Base-by-base conservation (phyloP, 2,888 invertebrate species). In the Coenonympha arcania region DNA sequence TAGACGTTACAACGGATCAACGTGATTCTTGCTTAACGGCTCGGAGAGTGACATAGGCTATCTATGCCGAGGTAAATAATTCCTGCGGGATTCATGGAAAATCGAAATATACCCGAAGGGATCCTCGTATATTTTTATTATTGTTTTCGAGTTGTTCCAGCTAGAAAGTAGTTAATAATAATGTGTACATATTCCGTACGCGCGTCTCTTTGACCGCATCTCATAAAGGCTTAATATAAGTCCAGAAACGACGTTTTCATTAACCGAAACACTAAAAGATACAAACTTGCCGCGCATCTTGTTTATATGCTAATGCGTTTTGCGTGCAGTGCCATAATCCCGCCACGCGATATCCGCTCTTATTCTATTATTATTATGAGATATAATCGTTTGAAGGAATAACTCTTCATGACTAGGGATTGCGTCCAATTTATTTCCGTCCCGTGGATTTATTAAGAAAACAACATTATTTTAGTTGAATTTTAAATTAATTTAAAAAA, bases 221-320 rank as follows among this genome's bases (percentile, higher is more conserved):
- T 34, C 22, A 16, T 34, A 43, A 34, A 37, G 33, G 39, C 34
- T 30, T 50, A 54, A 54, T 47, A 39, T 47, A 39, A 44, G 50
- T 63, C 65, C 56, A 49, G 62, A 59, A 67, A 67, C 67, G 64
- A 20, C 33, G 33, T 63, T 69, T 74, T 73, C 70, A 75, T 72
- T 73, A 75, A 64, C 60, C 60, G 58, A 59, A 48, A 58, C 57
- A 64, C 63, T 60, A 56, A 58, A 65, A 64, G 64, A 65, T 68
- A 62, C 62, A 62, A 65, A 68, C 62, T 70, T 68, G 61, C 56
- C 63, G 61, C 61, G 48, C 58, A 60, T 62, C 76, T 71, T 74
- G 76, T 78, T 74, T 77, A 75, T 75, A 78, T 78, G 78, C 73
- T 73, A 78, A 78, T 77, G 64, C 59, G 57, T 57, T 64, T 65